Evolutionary conservation across 2,888 invertebrate species (phyloP), one percentile per base, ranked within the genome.

Genomic region (Steromphala cineraria): DNA sequence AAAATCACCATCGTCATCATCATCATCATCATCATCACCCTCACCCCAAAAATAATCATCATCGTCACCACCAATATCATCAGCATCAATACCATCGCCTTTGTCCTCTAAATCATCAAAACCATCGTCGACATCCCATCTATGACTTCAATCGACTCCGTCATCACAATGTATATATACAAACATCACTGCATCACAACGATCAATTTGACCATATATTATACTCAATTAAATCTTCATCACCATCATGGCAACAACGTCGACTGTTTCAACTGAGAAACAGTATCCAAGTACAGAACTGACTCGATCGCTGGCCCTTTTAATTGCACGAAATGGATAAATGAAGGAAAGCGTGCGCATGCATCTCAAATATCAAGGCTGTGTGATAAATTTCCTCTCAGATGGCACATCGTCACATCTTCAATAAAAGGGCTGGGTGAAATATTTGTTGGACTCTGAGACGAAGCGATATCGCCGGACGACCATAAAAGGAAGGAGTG

Each of bases 381-480:
- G 67, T 53, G 79, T 67, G 80, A 78, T 80, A 80, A 77, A 81
- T 84, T 83, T 82, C 62, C 84, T 83, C 15, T 24, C 7, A 28
- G 62, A 62, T 24, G 62, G 62, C 28, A 62, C 62, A 62, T 62
- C 62, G 28, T 62, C 28, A 28, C 62, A 62, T 62, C 62, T 24
- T 15, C 62, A 62, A 62, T 77, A 80, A 80, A 77, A 76, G 71
- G 46, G 75, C 77, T 82, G 79, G 77, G 19, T 78, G 67, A 79
- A 78, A 82, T 80, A 74, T 76, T 75, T 78, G 78, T 80, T 77
- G 53, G 67, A 28, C 53, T 19, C 82, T 80, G 80, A 78, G 62
- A 75, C 52, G 67, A 82, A 67, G 87, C 83, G 88, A 88, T 88
- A 88, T 83, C 87, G 84, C 85, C 87, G 85, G 85, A 85, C 83